phyloP scores from a whole-genome alignment of 2,797 vertebrate genomes.

The Yasuhikotakia modesta region DNA sequence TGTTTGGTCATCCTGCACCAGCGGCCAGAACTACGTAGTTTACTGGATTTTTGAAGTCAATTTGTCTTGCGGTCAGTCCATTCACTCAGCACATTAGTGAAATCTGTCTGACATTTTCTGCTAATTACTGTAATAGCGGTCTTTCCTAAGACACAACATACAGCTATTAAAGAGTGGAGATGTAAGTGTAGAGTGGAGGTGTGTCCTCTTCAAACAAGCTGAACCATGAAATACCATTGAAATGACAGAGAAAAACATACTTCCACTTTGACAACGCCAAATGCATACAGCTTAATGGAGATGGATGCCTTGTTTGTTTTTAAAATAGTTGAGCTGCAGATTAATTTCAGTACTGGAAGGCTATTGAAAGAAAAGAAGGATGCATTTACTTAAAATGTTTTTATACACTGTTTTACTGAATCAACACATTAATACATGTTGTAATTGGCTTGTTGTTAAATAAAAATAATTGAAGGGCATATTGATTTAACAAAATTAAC shows the following conservation, averaged over 20 bases:
- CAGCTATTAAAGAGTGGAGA: too few relatives aligned
- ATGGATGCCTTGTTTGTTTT: conserved; percentile 18
- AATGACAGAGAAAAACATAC: conserved; percentile 19
- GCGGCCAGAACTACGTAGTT: background rate
- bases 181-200: background rate
- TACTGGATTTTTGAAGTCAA: background rate
- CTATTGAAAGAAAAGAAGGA: background rate
- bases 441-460: background rate
- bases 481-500: too few relatives aligned
- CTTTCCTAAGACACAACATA: background rate
- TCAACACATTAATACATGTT: background rate
- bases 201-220: background rate
- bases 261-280: background rate
- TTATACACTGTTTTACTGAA: background rate
- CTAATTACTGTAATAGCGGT: conserved; percentile 4
- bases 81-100: conserved; percentile 9
- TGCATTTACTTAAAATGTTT: background rate
- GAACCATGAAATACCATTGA: conserved; percentile 4
- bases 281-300: background rate
- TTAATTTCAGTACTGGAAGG: background rate
- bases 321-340: conserved; percentile 12
- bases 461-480: background rate
- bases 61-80: background rate
- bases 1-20: background rate
- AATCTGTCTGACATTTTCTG: conserved; percentile 1